Evolutionary conservation across 1,140 invertebrate genomes (phyloP).

Genomic region (Caligus rogercresseyi): DNA sequence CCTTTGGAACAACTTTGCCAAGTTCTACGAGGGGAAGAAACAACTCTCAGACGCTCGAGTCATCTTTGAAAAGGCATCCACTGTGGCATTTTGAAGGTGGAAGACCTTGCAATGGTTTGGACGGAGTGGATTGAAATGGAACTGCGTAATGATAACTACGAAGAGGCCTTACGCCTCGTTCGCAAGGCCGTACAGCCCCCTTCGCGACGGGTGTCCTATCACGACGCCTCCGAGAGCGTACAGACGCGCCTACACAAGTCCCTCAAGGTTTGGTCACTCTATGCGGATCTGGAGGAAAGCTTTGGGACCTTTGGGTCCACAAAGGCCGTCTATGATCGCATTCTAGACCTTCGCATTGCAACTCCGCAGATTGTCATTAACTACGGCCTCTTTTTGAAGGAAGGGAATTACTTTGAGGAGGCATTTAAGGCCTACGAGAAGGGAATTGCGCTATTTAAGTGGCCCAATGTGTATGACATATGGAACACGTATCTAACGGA

Average conservation of each 20-base stretch:
- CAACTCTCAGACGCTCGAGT: constrained; percentile 79
- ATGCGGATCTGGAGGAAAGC: constrained; percentile 95
- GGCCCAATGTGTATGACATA: constrained; percentile 98
- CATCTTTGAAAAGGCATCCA: constrained; percentile 87
- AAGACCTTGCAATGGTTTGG: constrained; percentile 91
- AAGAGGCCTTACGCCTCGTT: constrained; percentile 78
- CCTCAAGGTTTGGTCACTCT: constrained; percentile 95
- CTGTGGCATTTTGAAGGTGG: constrained; percentile 84
- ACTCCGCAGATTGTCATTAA: constrained; percentile 99
- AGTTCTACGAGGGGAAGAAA: constrained; percentile 89
- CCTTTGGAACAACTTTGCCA: constrained; percentile 91
- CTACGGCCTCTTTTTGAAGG: constrained; percentile 89
- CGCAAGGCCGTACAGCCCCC: constrained; percentile 83
- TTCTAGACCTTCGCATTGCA: constrained; percentile 93
- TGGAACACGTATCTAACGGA: constrained; percentile 98
- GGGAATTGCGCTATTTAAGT: constrained; percentile 90
- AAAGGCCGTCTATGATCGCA: constrained; percentile 95
- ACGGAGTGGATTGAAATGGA: constrained; percentile 99
- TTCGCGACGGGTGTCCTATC: constrained; percentile 74
- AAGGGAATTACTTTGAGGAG: constrained; percentile 98
- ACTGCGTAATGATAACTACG: constrained; percentile 73
- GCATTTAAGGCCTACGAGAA: constrained; percentile 97
- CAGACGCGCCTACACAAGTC: constrained; percentile 90
- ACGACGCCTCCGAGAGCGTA: constrained; percentile 89
- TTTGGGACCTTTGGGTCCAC: constrained; percentile 94